phyloP scores from a whole-genome alignment of 2,113 vertebrate species.

The Suricata suricatta region DNA sequence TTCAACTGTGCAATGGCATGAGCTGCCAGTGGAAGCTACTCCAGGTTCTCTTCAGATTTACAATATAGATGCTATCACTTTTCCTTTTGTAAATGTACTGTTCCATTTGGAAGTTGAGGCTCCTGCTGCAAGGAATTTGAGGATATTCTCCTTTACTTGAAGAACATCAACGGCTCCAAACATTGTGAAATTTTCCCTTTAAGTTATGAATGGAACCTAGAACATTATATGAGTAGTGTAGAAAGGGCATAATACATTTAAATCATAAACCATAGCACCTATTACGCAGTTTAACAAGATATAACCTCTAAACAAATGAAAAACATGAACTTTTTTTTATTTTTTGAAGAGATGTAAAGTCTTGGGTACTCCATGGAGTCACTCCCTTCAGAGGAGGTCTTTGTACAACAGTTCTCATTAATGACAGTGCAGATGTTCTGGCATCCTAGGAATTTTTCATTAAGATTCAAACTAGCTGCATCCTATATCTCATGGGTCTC shows the following conservation, averaged over 20 bases:
- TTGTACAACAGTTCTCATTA: neutral
- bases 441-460: constrained; percentile 9
- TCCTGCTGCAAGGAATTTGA: neutral
- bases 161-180: neutral
- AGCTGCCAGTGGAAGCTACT: neutral
- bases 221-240: neutral
- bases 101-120: neutral
- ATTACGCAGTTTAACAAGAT: neutral
- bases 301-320: constrained; percentile 65
- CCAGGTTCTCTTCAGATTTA: neutral
- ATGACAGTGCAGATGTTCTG: neutral
- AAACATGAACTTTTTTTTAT: constrained; percentile 49
- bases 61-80: neutral
- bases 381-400: neutral
- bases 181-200: neutral
- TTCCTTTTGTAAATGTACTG: neutral
- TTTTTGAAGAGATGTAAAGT: neutral
- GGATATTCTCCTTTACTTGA: neutral
- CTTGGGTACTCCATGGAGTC: neutral
- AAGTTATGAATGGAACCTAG: neutral
- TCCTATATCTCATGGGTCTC: neutral
- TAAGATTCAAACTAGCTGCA: neutral
- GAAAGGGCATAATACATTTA: neutral
- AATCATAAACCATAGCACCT: constrained; percentile 8
- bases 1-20: neutral